Evolutionary conservation across 2,888 invertebrate species (phyloP), one percentile per base, ranked within the genome.

Genomic region (Cremastinae sp.): DNA sequence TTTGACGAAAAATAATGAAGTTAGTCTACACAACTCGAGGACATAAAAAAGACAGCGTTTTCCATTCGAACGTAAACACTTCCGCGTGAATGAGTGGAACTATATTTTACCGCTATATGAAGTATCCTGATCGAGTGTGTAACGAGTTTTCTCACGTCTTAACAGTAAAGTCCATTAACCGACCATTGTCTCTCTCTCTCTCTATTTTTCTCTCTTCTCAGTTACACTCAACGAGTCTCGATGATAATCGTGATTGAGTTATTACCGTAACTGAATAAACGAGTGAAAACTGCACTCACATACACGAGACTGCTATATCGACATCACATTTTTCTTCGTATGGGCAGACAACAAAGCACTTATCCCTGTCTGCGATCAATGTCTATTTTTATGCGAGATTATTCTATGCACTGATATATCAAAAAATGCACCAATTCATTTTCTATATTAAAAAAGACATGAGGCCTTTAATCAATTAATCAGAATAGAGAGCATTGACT

Each of bases 241-340:
- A 64, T 51, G 61, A 62, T 75, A 62, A 68, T 75, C 49, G 53
- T 45, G 43, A 61, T 18, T 71, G 71, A 72, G 18, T 64, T 68
- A 68, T 64, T 72, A 68, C 38, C 62, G 51, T 45, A 18, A 45
- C 62, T 45, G 14, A 47, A 53, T 28, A 41, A 22, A 28, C 41
- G 22, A 59, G 51, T 4, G 12, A 56, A n/a, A n/a, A n/a, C n/a
- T n/a, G n/a, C n/a, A n/a, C n/a, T n/a, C n/a, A 16, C 43, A 56
- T 28, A 43, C 56, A 45, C 64, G 69, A 18, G 64, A 38, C 36
- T 45, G 36, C 16, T 41, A 36, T 4, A 20, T 49, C n/a, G 16
- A 41, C 43, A 18, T 65, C 16, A 3, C 28, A 22, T 53, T 41
- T 47, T 4, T 5, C 10, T 41, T 41, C 3, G 10, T 12, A 14